Evolutionary conservation across 2,797 vertebrate species (phyloP).

Genomic region (Acridotheres tristis): DNA sequence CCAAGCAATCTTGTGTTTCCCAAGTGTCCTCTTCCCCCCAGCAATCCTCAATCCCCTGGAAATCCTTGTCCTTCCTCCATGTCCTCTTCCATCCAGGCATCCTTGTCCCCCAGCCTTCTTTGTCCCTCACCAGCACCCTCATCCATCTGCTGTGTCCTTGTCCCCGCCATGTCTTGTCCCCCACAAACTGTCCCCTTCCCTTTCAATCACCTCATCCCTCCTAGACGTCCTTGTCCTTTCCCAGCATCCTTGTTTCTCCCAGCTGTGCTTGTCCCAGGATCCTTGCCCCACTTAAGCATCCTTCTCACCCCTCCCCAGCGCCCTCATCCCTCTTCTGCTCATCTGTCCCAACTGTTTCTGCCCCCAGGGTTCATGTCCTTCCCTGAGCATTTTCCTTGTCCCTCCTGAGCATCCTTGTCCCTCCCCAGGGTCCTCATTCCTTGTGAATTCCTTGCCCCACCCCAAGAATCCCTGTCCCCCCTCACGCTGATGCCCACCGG

Average conservation of each 20-base stretch:
- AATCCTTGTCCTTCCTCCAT: not conserved
- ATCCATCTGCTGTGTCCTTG: not conserved
- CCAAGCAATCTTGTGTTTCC: not conserved
- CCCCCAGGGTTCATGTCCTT: not conserved
- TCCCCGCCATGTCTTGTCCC: not conserved
- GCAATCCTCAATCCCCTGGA: not conserved
- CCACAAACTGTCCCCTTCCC: not conserved
- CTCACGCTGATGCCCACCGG: rapidly evolving
- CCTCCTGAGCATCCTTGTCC: not conserved
- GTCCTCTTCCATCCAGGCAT: not conserved
- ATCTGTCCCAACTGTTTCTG: not conserved
- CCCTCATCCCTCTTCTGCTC: not conserved
- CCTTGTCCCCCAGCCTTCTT: not conserved
- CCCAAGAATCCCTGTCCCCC: not conserved
- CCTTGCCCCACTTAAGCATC: not conserved
- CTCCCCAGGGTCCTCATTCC: not conserved
- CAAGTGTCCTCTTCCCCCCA: not conserved
- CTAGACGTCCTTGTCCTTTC: not conserved
- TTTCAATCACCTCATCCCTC: not conserved
- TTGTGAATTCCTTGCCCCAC: not conserved
- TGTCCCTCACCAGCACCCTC: not conserved
- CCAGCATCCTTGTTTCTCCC: not conserved
- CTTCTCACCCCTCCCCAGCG: not conserved
- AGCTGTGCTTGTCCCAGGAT: not conserved
- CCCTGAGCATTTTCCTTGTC: not conserved